These are phyloP conservation scores for Cremastobaeus sp. DNA, from an alignment of 2,888 invertebrate species.

Conservation along the genomic window DNA sequence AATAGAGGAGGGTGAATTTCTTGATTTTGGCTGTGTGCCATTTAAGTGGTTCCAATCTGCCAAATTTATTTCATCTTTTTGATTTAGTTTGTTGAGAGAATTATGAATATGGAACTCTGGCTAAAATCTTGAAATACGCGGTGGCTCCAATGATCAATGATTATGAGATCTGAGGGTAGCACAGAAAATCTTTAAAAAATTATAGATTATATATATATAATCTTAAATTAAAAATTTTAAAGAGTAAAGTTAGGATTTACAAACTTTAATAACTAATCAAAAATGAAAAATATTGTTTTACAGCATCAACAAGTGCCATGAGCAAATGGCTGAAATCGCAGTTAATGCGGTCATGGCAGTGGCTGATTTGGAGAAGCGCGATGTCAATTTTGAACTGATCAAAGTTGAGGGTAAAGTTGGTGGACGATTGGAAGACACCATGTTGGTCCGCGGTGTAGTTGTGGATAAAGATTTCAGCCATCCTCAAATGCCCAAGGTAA, in stretches of 20 bases:
- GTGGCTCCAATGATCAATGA: conserved; percentile 75
- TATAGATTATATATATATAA: too few relatives aligned
- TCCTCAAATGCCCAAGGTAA: conserved; percentile 98
- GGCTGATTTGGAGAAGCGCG: conserved; percentile 93
- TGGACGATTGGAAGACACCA: conserved; percentile 97
- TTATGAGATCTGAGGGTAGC: conserved; percentile 77
- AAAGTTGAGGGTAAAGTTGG: conserved; percentile 99
- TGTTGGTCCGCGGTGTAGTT: conserved; percentile 97
- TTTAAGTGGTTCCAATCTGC: not conserved
- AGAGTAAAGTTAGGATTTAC: too few relatives aligned
- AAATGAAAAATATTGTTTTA: too few relatives aligned
- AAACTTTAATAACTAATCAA: too few relatives aligned
- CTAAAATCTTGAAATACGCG: conserved; percentile 31
- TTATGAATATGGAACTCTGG: too few relatives aligned
- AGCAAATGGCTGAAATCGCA: conserved; percentile 99
- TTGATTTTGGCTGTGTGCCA: conserved; percentile 15
- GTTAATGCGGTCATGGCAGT: conserved; percentile 98
- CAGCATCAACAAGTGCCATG: conserved; percentile 95
- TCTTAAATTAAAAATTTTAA: too few relatives aligned
- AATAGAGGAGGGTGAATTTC: conserved; percentile 68
- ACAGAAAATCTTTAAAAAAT: too few relatives aligned
- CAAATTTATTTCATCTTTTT: not conserved
- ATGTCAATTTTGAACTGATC: conserved; percentile 99
- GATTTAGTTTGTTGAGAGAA: too few relatives aligned
- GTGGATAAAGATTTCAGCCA: conserved; percentile 99